These are phyloP conservation scores for Pseudochirops cupreus DNA, from an alignment of 2,797 vertebrate species.

Conservation along the genomic window DNA sequence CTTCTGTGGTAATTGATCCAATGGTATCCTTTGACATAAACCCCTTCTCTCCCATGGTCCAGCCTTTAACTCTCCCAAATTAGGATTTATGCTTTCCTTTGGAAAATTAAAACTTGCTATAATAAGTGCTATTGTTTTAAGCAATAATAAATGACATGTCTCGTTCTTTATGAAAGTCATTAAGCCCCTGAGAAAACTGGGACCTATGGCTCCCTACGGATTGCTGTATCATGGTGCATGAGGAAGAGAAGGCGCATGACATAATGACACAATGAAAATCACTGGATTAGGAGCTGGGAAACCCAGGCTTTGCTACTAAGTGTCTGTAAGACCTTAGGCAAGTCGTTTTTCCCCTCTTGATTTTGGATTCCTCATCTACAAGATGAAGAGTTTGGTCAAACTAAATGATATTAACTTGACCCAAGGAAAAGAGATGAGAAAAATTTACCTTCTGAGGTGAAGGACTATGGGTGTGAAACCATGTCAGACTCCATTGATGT, in stretches of 20 bases:
- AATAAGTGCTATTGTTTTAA: background rate
- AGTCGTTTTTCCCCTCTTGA: background rate
- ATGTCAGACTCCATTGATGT: background rate
- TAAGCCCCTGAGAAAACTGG: background rate
- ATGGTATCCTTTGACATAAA: background rate
- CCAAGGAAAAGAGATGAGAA: background rate
- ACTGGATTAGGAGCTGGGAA: background rate
- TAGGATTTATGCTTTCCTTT: background rate
- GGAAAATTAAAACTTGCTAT: background rate
- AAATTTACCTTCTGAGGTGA: background rate
- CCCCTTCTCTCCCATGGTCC: background rate
- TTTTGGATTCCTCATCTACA: background rate
- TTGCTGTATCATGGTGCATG: background rate
- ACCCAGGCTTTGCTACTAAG: background rate
- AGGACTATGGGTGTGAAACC: background rate
- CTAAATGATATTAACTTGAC: background rate
- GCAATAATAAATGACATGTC: background rate
- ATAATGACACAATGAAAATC: background rate
- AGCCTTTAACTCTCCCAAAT: background rate
- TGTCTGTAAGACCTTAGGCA: background rate
- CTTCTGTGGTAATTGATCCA: background rate
- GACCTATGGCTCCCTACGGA: background rate
- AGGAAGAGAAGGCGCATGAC: background rate
- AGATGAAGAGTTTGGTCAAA: background rate
- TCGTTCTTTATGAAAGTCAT: background rate